Base-by-base conservation (phyloP, 2,797 vertebrate species). In the Platalea minor region DNA sequence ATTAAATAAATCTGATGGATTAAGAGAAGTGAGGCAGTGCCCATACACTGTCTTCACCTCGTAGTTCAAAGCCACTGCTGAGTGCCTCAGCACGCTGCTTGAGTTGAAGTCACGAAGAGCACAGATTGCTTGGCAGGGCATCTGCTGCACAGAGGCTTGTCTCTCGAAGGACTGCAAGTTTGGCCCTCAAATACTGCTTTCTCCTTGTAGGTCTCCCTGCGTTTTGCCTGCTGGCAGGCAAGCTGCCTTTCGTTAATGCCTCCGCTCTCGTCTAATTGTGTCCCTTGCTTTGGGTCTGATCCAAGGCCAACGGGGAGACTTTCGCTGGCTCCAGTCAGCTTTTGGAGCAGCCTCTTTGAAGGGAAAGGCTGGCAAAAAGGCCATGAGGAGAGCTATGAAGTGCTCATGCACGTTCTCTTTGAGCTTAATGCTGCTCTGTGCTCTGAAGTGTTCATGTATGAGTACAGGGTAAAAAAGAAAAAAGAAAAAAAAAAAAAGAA, bases 111-210 rank as follows among this genome's bases (percentile, higher is more conserved):
- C 92, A 90, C 8, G 26, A 60, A 88, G 75, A 86, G 28, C 82
- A 61, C 65, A 63, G 57, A 72, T 68, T 75, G 28, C 84, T 82
- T 89, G 94, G 84, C 93, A 78, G 56, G 70, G 56, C 41, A 39
- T 35, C 28, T 0, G 0, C 45, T 0, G 0, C 31, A 15, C 45
- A 67, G 60, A 74, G 83, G 9, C 41, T 91, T 4, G 0, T 85
- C 48, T 82, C 53, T 79, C 26, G 17, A 59, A 88, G 61, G 29
- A 14, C 35, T 28, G 35, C 39, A 51, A 67, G 24, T 23, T 23
- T 78, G 46, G 78, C 39, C 46, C 37, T 72, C 84, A 45, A 56
- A 43, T 10, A 18, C 11, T 43, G 35, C 70, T 85, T 70, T 88
- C 64, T 85, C 37, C 24, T 1, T 45, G 68, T 65, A 72, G 78